Base-by-base conservation (phyloP, 2,888 invertebrate species). In the Alcis repandata region DNA sequence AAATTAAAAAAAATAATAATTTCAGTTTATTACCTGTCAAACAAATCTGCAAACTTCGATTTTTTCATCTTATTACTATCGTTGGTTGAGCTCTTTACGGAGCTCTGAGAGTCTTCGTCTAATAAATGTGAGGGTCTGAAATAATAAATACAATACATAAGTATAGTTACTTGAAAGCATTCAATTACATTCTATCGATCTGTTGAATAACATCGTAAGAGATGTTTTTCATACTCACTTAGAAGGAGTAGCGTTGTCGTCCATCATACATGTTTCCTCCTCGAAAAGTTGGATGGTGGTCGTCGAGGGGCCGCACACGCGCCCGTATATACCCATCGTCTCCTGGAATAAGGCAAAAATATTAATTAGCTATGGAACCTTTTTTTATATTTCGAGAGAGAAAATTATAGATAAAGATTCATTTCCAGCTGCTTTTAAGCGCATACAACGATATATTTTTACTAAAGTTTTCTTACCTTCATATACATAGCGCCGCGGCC, bases 91-190 rank as follows among this genome's bases (percentile, higher is more conserved):
- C 97, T 97, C 74, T 96, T 94, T 32, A 97, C 95, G n/a, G 97
- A 97, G 79, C 96, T 97, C 86, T 97, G 97, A 6, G 97, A 97
- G 85, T 97, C 96, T 76, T 97, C 97, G 80, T 96, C 96, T 72
- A 95, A 79, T 84, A 94, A 82, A 73, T 91, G 89, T 11, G 90
- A 85, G 17, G 91, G 90, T 77, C 92, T 94, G 86, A 60, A 84
- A 82, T 63, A 38, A 54, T 7, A 15, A 45, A 49, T 2, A 32
- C 1, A 32, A 32, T 6, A 27, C 22, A 49, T 17, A n/a, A 32
- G 20, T 9, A 1, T 46, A 57, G 20, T 48, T 52, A 20, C 1
- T 0, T 2, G 19, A 45, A 19, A 45, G 1, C 3, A 13, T 19
- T n/a, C 40, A 40, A 36, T 2, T 7, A 40, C 13, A n/a, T 8